Conservation (phyloP, 2,113 vertebrate species). For the Pantherophis guttatus region DNA sequence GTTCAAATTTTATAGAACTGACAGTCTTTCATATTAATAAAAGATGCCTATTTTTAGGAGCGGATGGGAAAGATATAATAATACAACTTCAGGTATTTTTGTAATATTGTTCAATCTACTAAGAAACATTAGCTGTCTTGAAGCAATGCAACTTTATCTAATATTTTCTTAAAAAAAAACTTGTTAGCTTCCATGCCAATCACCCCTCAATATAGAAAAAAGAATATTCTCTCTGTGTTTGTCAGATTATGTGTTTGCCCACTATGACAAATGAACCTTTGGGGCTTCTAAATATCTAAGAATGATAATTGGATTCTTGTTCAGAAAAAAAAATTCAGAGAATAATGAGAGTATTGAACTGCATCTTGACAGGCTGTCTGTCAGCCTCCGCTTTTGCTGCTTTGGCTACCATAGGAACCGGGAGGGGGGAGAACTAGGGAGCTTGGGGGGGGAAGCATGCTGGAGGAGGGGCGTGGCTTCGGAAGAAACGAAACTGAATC, state of each 20-base stretch:
- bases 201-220: not conserved
- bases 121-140: not conserved
- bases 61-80: not conserved
- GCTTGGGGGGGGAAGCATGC: too few species aligned
- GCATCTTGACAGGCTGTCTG: not conserved
- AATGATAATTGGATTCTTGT: constrained; percentile 23
- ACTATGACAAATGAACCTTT: not conserved
- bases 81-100: not conserved
- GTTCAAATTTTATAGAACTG: not conserved
- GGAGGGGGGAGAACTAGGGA: too few species aligned
- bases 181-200: not conserved
- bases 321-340: not conserved
- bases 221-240: not conserved
- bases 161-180: constrained; percentile 6
- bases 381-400: too few species aligned
- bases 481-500: too few species aligned
- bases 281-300: not conserved
- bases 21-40: not conserved
- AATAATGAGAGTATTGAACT: constrained; percentile 3
- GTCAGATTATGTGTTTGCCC: too few species aligned
- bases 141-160: not conserved
- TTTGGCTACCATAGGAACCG: too few species aligned
- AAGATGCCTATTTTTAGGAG: not conserved
- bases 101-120: not conserved
- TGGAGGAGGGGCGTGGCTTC: too few species aligned